Evolutionary conservation across 2,797 vertebrate genomes (phyloP).

Genomic region (Myripristis murdjan): DNA sequence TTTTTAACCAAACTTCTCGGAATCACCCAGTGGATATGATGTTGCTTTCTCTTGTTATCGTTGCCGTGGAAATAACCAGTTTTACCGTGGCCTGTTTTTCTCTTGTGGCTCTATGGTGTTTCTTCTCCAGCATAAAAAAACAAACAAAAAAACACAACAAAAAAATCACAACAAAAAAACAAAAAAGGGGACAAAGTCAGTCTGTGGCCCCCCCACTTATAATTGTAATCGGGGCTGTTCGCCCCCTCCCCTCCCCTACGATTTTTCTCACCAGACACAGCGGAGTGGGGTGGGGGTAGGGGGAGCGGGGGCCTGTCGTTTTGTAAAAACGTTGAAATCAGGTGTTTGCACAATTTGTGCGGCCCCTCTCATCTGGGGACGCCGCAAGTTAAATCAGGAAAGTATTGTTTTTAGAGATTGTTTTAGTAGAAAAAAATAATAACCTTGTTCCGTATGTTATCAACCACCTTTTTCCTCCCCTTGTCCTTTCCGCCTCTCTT

Average conservation of each 20-base stretch:
- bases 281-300: slow-evolving; percentile 61
- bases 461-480: slow-evolving; percentile 58
- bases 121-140: slow-evolving; percentile 83
- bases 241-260: slow-evolving; percentile 41
- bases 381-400: slow-evolving; percentile 88
- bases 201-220: slow-evolving; percentile 47
- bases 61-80: slow-evolving; percentile 86
- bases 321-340: slow-evolving; percentile 87
- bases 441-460: slow-evolving; percentile 81
- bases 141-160: no score
- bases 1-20: slow-evolving; percentile 72
- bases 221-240: slow-evolving; percentile 51
- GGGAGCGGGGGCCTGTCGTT: slow-evolving; percentile 70
- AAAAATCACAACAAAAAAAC: slow-evolving; percentile 55
- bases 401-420: slow-evolving; percentile 89
- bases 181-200: slow-evolving; percentile 70
- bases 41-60: slow-evolving; percentile 84
- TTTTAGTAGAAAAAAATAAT: slow-evolving; percentile 83
- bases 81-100: slow-evolving; percentile 85
- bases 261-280: slow-evolving; percentile 70
- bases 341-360: slow-evolving; percentile 89
- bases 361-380: slow-evolving; percentile 67
- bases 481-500: slow-evolving; percentile 35
- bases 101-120: slow-evolving; percentile 84
- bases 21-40: slow-evolving; percentile 78